These are phyloP conservation scores for Agrochola macilenta DNA, from an alignment of 2,888 invertebrate species.

Conservation along the genomic window DNA sequence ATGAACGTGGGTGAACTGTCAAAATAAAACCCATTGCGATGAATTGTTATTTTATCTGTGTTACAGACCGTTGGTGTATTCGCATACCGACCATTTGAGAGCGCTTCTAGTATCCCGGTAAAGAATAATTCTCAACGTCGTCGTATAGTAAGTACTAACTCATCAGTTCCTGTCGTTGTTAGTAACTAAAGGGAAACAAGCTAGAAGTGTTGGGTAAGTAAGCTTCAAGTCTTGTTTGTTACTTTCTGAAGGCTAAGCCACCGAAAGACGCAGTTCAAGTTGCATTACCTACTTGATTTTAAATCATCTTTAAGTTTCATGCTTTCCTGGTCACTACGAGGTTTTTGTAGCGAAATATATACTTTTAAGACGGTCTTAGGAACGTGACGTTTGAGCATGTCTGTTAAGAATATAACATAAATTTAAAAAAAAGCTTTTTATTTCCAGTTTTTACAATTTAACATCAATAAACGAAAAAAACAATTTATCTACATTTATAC, in stretches of 20 bases:
- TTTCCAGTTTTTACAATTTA: too few relatives aligned
- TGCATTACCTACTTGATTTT: constrained; percentile 1
- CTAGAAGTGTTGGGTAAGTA: constrained; percentile 2
- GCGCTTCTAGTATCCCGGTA: background rate
- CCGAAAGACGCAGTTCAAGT: background rate
- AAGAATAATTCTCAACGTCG: constrained; percentile 8
- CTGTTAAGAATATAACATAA: too few relatives aligned
- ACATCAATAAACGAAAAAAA: too few relatives aligned
- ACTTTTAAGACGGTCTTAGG: background rate
- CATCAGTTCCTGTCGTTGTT: constrained; percentile 29
- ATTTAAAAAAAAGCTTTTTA: too few relatives aligned
- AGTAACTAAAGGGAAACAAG: constrained; percentile 2
- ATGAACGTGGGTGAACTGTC: too few relatives aligned
- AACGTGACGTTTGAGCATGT: background rate
- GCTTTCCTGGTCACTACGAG: background rate
- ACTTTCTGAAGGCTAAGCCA: background rate
- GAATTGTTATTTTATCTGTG: too few relatives aligned
- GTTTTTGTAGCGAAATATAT: background rate
- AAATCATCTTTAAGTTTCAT: background rate
- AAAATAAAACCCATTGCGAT: too few relatives aligned
- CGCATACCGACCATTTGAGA: background rate
- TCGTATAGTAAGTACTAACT: background rate
- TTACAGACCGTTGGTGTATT: background rate
- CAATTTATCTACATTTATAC: too few relatives aligned
- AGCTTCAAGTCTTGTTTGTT: constrained; percentile 8